A percentile compares a stretch with the other conserved stretches of the same genome.
Evolutionary conservation across 2,113 vertebrate species (phyloP).

Genomic region (Chitala chitala): DNA sequence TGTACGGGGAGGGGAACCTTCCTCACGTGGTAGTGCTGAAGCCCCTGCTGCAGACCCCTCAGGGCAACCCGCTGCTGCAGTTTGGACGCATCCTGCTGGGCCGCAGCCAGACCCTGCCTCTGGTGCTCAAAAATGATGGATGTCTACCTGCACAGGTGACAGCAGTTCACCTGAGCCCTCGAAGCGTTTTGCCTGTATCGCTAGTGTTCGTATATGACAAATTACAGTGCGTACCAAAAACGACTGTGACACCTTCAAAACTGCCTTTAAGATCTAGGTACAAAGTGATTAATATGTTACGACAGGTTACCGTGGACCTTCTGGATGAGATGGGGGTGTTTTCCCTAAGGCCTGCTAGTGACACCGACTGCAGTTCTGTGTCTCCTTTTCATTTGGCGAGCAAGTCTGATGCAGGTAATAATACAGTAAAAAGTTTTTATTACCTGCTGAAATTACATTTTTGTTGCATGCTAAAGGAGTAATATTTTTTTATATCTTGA

Average conservation of each 20-base stretch:
- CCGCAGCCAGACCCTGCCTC: conserved; percentile 51
- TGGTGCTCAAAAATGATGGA: conserved; percentile 72
- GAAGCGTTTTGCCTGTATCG: neutral
- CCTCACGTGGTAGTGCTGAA: conserved; percentile 66
- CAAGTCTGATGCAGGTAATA: conserved; percentile 43
- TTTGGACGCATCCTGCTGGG: conserved; percentile 69
- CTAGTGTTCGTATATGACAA: no score
- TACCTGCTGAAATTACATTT: no score
- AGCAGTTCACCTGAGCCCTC: neutral
- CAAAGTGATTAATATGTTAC: neutral
- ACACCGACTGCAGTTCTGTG: conserved; percentile 50
- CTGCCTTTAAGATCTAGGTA: no score
- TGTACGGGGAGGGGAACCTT: conserved; percentile 74
- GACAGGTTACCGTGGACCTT: conserved; percentile 72
- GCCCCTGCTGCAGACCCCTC: conserved; percentile 50
- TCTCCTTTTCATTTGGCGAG: conserved; percentile 24
- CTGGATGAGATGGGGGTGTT: conserved; percentile 64
- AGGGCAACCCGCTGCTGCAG: conserved; percentile 65
- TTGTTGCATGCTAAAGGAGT: no score
- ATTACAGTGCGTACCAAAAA: no score
- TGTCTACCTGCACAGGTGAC: conserved; percentile 67
- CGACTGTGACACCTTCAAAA: no score
- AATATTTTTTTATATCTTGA: no score
- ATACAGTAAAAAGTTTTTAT: no score
- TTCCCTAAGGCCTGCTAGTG: conserved; percentile 53